A percentile compares a stretch with the other conserved stretches of the same genome.
These are phyloP conservation scores for Limulus polyphemus DNA, from an alignment of 2,888 invertebrate genomes.

Conservation along the genomic window DNA sequence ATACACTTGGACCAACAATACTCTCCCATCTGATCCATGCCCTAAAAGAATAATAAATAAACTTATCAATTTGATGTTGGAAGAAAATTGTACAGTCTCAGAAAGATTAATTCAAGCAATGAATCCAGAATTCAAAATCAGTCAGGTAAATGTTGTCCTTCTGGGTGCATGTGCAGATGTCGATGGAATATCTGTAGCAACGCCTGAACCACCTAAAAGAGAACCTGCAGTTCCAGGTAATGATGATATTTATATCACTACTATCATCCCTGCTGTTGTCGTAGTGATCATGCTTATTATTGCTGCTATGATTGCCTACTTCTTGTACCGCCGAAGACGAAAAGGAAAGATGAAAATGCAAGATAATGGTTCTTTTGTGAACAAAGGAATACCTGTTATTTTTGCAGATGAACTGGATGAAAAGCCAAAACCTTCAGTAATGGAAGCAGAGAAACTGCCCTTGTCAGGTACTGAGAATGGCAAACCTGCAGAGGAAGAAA, in stretches of 20 bases:
- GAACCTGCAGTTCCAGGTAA: constrained; percentile 9
- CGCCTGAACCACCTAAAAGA: constrained; percentile 41
- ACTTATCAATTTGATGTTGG: constrained; percentile 56
- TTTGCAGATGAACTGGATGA: constrained; percentile 89
- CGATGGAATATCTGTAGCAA: constrained; percentile 38
- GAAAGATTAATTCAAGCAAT: constrained; percentile 40
- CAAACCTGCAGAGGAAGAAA: constrained; percentile 39
- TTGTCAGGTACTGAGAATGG: constrained; percentile 68
- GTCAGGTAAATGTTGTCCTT: constrained; percentile 49
- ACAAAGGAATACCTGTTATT: constrained; percentile 73
- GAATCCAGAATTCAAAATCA: constrained; percentile 57
- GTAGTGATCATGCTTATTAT: constrained; percentile 75
- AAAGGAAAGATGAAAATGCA: constrained; percentile 71
- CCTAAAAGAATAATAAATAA: constrained; percentile 59
- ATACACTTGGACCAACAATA: constrained; percentile 75
- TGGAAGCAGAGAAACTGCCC: constrained; percentile 90
- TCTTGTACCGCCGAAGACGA: constrained; percentile 62
- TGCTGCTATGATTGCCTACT: constrained; percentile 74
- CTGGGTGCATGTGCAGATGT: constrained; percentile 45
- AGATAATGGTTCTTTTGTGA: constrained; percentile 47
- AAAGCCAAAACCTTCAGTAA: constrained; percentile 80
- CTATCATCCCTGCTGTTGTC: constrained; percentile 68
- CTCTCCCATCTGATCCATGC: constrained; percentile 62
- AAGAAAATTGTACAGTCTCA: constrained; percentile 43
- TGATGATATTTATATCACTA: constrained; percentile 50